These are phyloP conservation scores for Agrotis puta DNA, from an alignment of 2,888 invertebrate species.

Conservation along the genomic window DNA sequence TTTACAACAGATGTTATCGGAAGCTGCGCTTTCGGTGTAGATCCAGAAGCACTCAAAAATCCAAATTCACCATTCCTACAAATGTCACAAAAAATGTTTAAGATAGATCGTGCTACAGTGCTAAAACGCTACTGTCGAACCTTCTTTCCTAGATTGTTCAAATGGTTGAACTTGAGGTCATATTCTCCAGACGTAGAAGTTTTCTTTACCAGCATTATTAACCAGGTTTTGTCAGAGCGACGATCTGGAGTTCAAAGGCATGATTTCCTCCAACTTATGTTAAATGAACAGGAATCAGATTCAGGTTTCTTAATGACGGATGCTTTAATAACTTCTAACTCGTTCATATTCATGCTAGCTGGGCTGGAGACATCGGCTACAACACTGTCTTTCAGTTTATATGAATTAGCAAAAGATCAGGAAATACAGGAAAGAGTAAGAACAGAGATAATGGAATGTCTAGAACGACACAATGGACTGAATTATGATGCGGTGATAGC, in stretches of 20 bases:
- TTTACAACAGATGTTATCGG: conserved; percentile 88
- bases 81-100: conserved; percentile 88
- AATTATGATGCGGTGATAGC: conserved; percentile 84
- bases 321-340: conserved; percentile 87
- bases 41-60: conserved; percentile 83
- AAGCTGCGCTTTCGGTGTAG: conserved; percentile 87
- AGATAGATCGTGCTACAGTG: conserved; percentile 79
- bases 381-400: conserved; percentile 86
- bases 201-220: conserved; percentile 84
- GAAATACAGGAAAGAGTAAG: conserved; percentile 82
- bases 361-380: conserved; percentile 87
- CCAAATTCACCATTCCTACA: conserved; percentile 84
- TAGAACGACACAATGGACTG: conserved; percentile 76
- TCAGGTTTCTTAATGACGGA: conserved; percentile 84
- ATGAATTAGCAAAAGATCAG: conserved; percentile 83
- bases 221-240: conserved; percentile 83
- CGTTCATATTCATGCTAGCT: conserved; percentile 89
- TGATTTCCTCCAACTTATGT: conserved; percentile 88
- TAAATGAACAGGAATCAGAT: conserved; percentile 84
- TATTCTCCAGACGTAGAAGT: conserved; percentile 84
- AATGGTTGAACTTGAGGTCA: conserved; percentile 84
- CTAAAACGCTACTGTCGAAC: conserved; percentile 86
- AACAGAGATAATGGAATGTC: conserved; percentile 80
- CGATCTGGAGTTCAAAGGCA: conserved; percentile 79
- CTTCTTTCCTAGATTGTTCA: conserved; percentile 85